Conservation (phyloP, 2,113 vertebrate genomes). For the Pagrus major region DNA sequence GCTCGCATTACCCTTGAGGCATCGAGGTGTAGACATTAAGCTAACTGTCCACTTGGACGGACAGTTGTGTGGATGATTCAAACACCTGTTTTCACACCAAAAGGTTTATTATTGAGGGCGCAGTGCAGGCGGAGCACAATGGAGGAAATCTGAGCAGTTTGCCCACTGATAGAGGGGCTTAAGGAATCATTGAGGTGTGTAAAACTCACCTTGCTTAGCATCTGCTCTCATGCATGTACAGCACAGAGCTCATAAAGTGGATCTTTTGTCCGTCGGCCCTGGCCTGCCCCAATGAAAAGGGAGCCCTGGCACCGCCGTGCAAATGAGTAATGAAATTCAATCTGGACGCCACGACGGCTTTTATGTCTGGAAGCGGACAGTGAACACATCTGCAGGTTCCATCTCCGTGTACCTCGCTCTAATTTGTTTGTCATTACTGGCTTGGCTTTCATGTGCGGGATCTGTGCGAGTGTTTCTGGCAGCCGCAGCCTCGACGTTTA, state of each 20-base stretch:
- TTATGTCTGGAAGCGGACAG: slow-evolving; percentile 63
- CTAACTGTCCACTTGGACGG: slow-evolving; percentile 12
- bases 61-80: slow-evolving; percentile 11
- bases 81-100: slow-evolving; percentile 65
- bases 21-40: not conserved
- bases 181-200: slow-evolving; percentile 61
- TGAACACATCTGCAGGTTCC: slow-evolving; percentile 69
- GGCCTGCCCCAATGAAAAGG: slow-evolving; percentile 43
- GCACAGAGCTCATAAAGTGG: slow-evolving; percentile 57
- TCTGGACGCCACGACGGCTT: slow-evolving; percentile 51
- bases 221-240: slow-evolving; percentile 62
- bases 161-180: slow-evolving; percentile 60
- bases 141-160: slow-evolving; percentile 60
- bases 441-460: slow-evolving; percentile 60
- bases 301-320: slow-evolving; percentile 25
- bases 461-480: slow-evolving; percentile 52
- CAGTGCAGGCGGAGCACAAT: slow-evolving; percentile 10
- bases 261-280: slow-evolving; percentile 51
- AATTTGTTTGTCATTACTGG: slow-evolving; percentile 72
- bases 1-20: not conserved
- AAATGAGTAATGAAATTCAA: slow-evolving; percentile 68
- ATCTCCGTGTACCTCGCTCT: slow-evolving; percentile 39
- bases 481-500: slow-evolving; percentile 27
- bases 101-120: slow-evolving; percentile 14
- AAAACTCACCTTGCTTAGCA: slow-evolving; percentile 64